Evolutionary conservation across 2,113 vertebrate genomes (phyloP).

Genomic region (Thalassoma bifasciatum): DNA sequence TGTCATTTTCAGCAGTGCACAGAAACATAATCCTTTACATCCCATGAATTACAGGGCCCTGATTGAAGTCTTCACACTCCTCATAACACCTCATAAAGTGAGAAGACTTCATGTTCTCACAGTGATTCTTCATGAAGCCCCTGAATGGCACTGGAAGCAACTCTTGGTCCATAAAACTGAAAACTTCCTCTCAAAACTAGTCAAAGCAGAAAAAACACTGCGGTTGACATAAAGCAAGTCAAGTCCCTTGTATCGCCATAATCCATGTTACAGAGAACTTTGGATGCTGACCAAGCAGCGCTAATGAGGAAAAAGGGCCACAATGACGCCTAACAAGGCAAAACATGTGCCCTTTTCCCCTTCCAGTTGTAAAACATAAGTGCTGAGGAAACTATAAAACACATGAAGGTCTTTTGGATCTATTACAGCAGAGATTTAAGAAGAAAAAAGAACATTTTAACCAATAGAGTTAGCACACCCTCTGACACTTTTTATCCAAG

Average conservation of each 20-base stretch:
- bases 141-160: neutral
- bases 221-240: neutral
- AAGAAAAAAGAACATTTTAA: neutral
- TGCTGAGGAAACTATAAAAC: neutral
- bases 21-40: slow-evolving; percentile 48
- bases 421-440: neutral
- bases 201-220: neutral
- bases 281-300: neutral
- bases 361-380: neutral
- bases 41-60: slow-evolving; percentile 29
- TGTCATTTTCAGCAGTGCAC: slow-evolving; percentile 50
- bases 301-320: neutral
- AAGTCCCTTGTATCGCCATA: neutral
- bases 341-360: neutral
- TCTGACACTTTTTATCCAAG: slow-evolving; percentile 17
- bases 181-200: neutral
- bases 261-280: neutral
- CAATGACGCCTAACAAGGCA: neutral
- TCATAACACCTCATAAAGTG: slow-evolving; percentile 29
- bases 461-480: neutral
- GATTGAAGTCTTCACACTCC: slow-evolving; percentile 54
- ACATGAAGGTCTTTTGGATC: neutral
- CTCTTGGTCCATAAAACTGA: neutral
- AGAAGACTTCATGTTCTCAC: slow-evolving; percentile 24
- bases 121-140: slow-evolving; percentile 4